Percentiles rank a stretch among this genome's conserved stretches.
These are phyloP conservation scores for Diorhabda elongata DNA, from an alignment of 1,140 invertebrate genomes.

Conservation along the genomic window DNA sequence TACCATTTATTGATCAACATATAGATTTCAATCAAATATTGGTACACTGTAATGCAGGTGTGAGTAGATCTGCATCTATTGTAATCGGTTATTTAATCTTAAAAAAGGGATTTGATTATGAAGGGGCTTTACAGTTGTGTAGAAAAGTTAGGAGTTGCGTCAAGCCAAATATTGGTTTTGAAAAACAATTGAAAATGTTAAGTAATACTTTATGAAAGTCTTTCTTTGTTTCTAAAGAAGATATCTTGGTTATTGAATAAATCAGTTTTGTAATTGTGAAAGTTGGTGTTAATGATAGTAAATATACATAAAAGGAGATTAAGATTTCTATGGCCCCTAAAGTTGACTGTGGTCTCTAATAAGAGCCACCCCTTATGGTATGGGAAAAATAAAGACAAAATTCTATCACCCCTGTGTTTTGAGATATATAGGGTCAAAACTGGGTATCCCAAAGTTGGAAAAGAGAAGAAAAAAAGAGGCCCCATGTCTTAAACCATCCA, in stretches of 20 bases:
- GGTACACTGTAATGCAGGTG: slow-evolving; percentile 89
- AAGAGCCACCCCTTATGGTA: too few species aligned
- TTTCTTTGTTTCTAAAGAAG: background rate
- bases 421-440: too few species aligned
- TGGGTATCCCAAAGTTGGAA: too few species aligned
- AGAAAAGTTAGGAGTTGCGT: slow-evolving; percentile 63
- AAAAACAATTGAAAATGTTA: slow-evolving; percentile 56
- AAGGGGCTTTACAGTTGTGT: slow-evolving; percentile 67
- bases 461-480: too few species aligned
- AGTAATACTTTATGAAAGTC: background rate
- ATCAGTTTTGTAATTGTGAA: too few species aligned
- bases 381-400: too few species aligned
- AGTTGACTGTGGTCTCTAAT: too few species aligned
- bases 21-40: slow-evolving; percentile 59
- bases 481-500: too few species aligned
- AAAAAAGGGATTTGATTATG: slow-evolving; percentile 56
- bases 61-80: slow-evolving; percentile 80
- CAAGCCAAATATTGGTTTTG: slow-evolving; percentile 77
- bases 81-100: slow-evolving; percentile 81
- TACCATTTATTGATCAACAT: slow-evolving; percentile 54
- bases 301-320: too few species aligned
- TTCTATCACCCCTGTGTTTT: too few species aligned
- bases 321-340: too few species aligned
- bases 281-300: too few species aligned
- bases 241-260: background rate